These are phyloP conservation scores for Hermetia illucens DNA, from an alignment of 1,140 invertebrate genomes.

Conservation along the genomic window DNA sequence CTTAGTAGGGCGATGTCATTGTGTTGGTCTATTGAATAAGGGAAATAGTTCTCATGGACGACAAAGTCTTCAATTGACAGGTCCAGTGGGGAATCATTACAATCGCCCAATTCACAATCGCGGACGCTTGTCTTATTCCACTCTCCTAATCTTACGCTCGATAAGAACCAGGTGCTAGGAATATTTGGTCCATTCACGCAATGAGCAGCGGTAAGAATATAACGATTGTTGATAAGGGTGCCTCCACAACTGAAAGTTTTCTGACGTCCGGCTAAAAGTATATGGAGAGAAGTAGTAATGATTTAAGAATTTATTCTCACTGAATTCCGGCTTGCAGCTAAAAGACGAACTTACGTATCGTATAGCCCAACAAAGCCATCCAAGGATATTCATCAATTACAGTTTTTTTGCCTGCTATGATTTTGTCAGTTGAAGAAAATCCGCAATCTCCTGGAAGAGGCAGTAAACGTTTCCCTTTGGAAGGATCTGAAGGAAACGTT, in stretches of 20 bases:
- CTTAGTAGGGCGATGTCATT: conserved; percentile 67
- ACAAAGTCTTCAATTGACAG: conserved; percentile 45
- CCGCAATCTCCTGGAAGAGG: conserved; percentile 31
- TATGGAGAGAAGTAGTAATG: too few species aligned
- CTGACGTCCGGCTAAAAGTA: conserved; percentile 11
- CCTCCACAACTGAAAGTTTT: conserved; percentile 50
- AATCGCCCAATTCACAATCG: conserved; percentile 30
- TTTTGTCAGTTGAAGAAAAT: conserved; percentile 33
- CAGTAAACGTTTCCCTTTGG: conserved; percentile 25
- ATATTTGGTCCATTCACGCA: conserved; percentile 53
- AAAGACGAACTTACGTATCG: too few species aligned
- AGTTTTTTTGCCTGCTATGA: conserved; percentile 39
- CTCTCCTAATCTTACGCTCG: conserved; percentile 25
- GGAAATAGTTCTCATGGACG: conserved; percentile 51
- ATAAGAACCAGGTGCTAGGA: conserved; percentile 33
- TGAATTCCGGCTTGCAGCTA: too few species aligned
- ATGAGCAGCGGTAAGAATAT: conserved; percentile 49
- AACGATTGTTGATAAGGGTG: conserved; percentile 43
- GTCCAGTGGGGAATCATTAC: conserved; percentile 41
- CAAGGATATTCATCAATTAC: conserved; percentile 46
- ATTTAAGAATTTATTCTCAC: too few species aligned
- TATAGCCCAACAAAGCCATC: conserved; percentile 46
- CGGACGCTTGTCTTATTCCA: conserved; percentile 23
- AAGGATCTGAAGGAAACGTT: too few species aligned
- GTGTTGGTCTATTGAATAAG: conserved; percentile 39